Conservation (phyloP, 2,888 invertebrate species). For the Mythimna pallens region DNA sequence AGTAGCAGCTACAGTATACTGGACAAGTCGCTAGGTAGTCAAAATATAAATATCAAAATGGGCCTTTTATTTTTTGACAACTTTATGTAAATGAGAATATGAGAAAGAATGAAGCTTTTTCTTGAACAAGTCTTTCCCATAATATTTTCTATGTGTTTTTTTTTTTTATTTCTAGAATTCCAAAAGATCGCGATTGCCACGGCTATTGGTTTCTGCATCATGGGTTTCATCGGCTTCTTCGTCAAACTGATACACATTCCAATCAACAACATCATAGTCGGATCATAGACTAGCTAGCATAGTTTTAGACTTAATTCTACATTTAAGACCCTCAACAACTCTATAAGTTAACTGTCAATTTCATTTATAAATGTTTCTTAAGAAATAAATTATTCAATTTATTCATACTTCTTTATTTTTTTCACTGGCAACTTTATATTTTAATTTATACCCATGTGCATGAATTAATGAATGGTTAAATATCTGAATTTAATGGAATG, state of each 20-base stretch:
- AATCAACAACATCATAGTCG: conserved; percentile 98
- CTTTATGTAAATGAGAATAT: too few relatives aligned
- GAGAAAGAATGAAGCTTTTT: too few relatives aligned
- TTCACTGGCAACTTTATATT: conserved; percentile 33
- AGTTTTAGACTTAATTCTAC: conserved; percentile 77
- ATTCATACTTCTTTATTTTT: conserved; percentile 56
- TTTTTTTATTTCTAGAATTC: conserved; percentile 94
- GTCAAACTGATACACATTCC: conserved; percentile 99
- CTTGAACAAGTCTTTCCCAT: too few relatives aligned
- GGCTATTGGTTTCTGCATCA: conserved; percentile 99
- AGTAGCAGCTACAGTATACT: too few relatives aligned
- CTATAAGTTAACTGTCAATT: conserved; percentile 80
- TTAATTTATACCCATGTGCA: conserved; percentile 41
- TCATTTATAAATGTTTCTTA: conserved; percentile 74
- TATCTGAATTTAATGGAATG: conserved; percentile 34
- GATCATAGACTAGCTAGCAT: conserved; percentile 90
- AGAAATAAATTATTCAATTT: conserved; percentile 82
- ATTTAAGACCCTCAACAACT: conserved; percentile 78
- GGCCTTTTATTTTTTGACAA: too few relatives aligned
- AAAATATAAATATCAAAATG: too few relatives aligned
- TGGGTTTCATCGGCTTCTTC: conserved; percentile 99
- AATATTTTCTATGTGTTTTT: not conserved
- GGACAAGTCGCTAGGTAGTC: too few relatives aligned
- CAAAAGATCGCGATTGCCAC: conserved; percentile 99
- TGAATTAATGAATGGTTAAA: conserved; percentile 42